These are phyloP conservation scores for Gymnobelideus leadbeateri DNA, from an alignment of 2,113 vertebrate genomes.

Conservation along the genomic window DNA sequence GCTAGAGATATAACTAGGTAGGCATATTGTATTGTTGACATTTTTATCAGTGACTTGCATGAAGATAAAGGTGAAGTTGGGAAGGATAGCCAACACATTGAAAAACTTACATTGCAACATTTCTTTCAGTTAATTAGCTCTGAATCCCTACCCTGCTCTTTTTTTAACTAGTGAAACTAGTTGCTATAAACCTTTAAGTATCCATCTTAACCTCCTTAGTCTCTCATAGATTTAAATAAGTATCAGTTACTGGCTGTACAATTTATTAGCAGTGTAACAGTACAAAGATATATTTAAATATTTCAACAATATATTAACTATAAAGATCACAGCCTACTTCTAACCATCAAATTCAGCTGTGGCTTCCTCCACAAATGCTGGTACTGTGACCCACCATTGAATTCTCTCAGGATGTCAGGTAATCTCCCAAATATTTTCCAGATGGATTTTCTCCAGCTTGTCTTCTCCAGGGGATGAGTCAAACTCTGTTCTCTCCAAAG, in stretches of 20 bases:
- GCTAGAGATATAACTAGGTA: not conserved
- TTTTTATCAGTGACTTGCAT: not conserved
- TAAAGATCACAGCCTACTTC: not conserved
- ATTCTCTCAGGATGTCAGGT: not conserved
- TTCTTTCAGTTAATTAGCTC: not conserved
- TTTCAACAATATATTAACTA: not conserved
- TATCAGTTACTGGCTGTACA: not conserved
- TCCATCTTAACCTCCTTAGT: not conserved
- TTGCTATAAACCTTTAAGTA: not conserved
- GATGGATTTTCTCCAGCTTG: not conserved
- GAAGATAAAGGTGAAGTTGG: not conserved
- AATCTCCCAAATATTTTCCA: not conserved
- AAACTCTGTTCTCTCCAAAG: not conserved
- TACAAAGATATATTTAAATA: not conserved
- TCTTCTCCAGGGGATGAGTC: not conserved
- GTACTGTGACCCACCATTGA: not conserved
- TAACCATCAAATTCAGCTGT: not conserved
- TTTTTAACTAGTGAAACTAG: not conserved
- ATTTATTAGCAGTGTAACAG: not conserved
- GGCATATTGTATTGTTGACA: not conserved
- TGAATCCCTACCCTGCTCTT: not conserved
- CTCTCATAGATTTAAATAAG: not conserved
- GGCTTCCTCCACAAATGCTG: not conserved
- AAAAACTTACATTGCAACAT: not conserved
- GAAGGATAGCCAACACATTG: not conserved